Base-by-base conservation (phyloP, 2,113 vertebrate species). In the Spheniscus mendiculus region DNA sequence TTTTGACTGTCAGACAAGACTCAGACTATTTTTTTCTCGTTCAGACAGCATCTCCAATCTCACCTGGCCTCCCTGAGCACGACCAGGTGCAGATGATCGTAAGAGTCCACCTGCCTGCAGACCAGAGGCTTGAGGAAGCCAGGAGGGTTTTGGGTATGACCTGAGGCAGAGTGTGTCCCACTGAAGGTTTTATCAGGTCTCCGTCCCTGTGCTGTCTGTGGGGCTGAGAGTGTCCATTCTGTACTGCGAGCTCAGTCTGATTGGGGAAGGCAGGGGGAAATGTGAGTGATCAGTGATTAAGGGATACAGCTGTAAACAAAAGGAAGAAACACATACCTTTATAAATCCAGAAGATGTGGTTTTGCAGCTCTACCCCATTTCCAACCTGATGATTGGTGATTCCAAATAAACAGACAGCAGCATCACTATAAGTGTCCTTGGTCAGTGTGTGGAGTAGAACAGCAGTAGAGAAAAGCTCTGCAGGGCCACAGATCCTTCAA, bases 351-450 rank as follows among this genome's bases (percentile, higher is more conserved):
- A 82, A 16, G 30, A 6, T 32, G 45, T 50, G 49, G 25, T n/a
- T 95, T 93, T 94, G 59, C 82, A 91, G 89, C 84, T 88, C 91
- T 80, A 76, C 23, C 85, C 70, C 58, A 30, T 80, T 89, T 85
- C 70, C 81, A 72, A 0, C 47, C 66, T 89, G 47, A 83, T 89
- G 47, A 83, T 25, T 6, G 4, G 45, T 91, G 62, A 73, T 91
- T 93, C 23, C 81, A 87, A 91, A 97, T 96, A 97, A 96, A 96
- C 32, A 80, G 66, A 44, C 78, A 62, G 56, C 61, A 94, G 69
- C 70, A 94, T 49, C 80, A 55, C 49, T 69, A 1, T 6, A 20
- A 74, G 47, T 61, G 91, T 95, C 78, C 26, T 94, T 72, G 15
- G 45, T 95, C 73, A n/a, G 53, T 2, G 0, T 19, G 40, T 45